Base-by-base conservation (phyloP, 2,888 invertebrate species). In the Drosophila glabriapex region DNA sequence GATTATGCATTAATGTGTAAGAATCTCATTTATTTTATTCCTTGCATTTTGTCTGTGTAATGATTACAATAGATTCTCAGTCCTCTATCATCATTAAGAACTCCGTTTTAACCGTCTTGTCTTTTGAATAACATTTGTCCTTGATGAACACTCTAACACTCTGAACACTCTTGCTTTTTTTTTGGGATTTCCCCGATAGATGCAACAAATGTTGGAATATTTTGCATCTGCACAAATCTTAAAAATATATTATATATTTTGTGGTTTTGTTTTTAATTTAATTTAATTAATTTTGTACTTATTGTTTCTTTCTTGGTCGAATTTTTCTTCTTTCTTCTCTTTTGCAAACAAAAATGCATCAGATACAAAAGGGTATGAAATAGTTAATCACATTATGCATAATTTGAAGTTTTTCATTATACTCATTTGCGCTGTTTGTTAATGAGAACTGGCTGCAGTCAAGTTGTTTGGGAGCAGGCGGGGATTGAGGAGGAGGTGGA, bases 401-500 rank as follows among this genome's bases (percentile, higher is more conserved):
- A 54, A 60, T 29, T 37, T 29, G 50, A 65, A 69, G 69, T 37
- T 60, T 49, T 56, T 52, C 50, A 64, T 71, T 62, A 49, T 52
- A 50, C 61, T 76, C 50, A 68, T 64, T 54, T 67, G 71, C 46
- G 54, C 68, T 29, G 60, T 59, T 66, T 78, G 69, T n/a, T 78
- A 67, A 78, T 67, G 63, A 79, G 60, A 37, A 63, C 46, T 50
- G 76, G 55, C 31, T 43, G 70, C 46, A 43, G 58, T 54, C 65
- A 46, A 46, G 46, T 46, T 25, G 25, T 9, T 25, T 46, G 25
- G 28, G 43, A n/a, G 69, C n/a, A 41, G 58, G 37, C 39, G 16
- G 33, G 19, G 14, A 35, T 55, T 64, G 54, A 46, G 54, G 43
- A 53, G 39, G 14, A 7, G 49, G 31, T 28, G 61, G 55, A 41